Conservation (phyloP, 2,888 invertebrate species). For the Pteria penguin region DNA sequence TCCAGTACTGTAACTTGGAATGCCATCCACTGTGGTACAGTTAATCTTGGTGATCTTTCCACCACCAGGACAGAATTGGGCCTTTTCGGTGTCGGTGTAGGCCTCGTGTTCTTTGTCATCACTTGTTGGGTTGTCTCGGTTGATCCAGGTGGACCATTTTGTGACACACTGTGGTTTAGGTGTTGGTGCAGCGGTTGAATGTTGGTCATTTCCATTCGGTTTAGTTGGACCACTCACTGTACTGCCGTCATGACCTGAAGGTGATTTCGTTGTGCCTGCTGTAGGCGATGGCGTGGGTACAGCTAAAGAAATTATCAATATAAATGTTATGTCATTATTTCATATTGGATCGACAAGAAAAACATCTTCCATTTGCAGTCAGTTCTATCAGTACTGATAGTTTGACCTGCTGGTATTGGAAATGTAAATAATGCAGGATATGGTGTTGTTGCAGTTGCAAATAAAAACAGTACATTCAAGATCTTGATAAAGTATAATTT, state of each 20-base stretch:
- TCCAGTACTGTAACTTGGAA: conserved; percentile 51
- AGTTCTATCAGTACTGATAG: too few species aligned
- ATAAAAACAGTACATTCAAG: too few species aligned
- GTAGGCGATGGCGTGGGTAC: not conserved
- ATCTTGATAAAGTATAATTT: too few species aligned
- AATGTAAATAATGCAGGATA: too few species aligned
- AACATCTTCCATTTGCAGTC: too few species aligned
- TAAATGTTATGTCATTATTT: too few species aligned
- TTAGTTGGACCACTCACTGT: too few species aligned
- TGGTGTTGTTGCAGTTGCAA: too few species aligned
- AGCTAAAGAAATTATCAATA: too few species aligned
- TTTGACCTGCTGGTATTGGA: too few species aligned
- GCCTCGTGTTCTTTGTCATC: conserved; percentile 53
- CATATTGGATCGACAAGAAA: too few species aligned
- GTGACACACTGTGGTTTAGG: conserved; percentile 1
- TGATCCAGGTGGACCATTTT: conserved; percentile 69
- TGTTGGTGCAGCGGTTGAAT: not conserved
- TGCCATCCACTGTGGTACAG: conserved; percentile 61
- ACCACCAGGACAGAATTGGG: conserved; percentile 56
- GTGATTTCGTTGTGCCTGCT: not conserved
- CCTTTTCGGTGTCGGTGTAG: conserved; percentile 44
- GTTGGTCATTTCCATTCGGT: not conserved
- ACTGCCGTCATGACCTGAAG: too few species aligned
- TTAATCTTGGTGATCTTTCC: conserved; percentile 70
- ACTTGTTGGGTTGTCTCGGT: conserved; percentile 48